phyloP scores from a whole-genome alignment of 2,888 invertebrate species.

The Liposcelis brunnea region DNA sequence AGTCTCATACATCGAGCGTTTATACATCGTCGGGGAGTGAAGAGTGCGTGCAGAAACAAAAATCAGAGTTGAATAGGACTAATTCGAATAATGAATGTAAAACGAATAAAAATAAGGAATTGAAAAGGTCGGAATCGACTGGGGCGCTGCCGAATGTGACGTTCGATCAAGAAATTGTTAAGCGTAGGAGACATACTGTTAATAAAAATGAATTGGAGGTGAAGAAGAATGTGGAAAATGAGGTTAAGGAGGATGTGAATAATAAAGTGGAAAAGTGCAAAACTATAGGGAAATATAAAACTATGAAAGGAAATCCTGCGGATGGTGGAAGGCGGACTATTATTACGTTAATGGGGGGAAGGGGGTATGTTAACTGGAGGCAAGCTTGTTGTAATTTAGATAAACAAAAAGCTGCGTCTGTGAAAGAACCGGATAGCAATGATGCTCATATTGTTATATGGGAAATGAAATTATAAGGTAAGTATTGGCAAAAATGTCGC shows the following conservation, averaged over 20 bases:
- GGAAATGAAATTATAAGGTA: constrained; percentile 61
- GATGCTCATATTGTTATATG: constrained; percentile 82
- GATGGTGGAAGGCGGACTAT: constrained; percentile 39
- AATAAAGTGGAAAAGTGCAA: background rate
- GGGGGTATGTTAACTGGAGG: constrained; percentile 75
- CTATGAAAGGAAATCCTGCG: background rate
- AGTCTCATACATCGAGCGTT: constrained; percentile 61
- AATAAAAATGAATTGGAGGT: too few relatives aligned
- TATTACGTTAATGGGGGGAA: constrained; percentile 70
- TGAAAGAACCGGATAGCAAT: constrained; percentile 55
- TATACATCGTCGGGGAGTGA: constrained; percentile 66
- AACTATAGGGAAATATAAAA: background rate
- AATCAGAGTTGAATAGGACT: constrained; percentile 28
- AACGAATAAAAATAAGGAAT: background rate
- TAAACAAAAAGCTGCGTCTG: constrained; percentile 28
- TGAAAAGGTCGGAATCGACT: constrained; percentile 3
- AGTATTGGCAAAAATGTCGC: too few relatives aligned
- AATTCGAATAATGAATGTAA: constrained; percentile 18
- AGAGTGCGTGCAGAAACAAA: constrained; percentile 46
- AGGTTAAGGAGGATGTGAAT: too few relatives aligned
- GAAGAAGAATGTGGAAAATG: too few relatives aligned
- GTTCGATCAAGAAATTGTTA: background rate
- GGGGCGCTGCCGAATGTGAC: background rate
- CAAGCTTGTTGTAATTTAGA: constrained; percentile 48
- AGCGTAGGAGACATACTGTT: too few relatives aligned